Evolutionary conservation across 2,797 vertebrate species (phyloP).

Genomic region (Pipistrellus kuhlii): DNA sequence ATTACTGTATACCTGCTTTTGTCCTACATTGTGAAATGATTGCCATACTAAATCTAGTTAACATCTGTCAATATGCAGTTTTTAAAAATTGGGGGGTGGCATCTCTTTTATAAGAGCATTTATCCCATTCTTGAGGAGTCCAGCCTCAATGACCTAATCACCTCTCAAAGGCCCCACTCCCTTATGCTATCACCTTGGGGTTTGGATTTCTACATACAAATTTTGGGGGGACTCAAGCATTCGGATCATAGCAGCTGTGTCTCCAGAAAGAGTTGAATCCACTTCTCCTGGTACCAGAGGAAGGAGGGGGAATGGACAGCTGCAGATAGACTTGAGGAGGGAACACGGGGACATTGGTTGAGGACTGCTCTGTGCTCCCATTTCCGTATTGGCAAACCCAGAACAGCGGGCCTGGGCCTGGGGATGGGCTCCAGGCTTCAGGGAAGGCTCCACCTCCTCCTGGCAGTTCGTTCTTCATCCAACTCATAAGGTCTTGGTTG

Average conservation of each 20-base stretch:
- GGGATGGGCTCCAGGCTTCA: background rate
- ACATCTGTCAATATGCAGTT: background rate
- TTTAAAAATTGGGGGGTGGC: background rate
- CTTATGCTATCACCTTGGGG: background rate
- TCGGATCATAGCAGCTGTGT: background rate
- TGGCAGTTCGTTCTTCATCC: background rate
- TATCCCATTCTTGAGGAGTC: background rate
- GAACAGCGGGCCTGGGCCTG: background rate
- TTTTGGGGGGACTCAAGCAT: background rate
- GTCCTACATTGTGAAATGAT: background rate
- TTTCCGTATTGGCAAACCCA: background rate
- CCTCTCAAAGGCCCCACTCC: background rate
- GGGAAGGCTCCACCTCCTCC: background rate
- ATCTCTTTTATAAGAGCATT: background rate
- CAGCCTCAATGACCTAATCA: background rate
- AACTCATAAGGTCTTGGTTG: background rate
- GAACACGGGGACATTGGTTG: background rate
- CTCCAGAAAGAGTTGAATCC: background rate
- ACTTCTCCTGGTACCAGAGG: background rate
- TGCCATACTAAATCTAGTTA: background rate
- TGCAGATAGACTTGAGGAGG: background rate
- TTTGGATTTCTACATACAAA: background rate
- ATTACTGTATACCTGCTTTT: background rate
- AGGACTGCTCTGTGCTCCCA: accelerated
- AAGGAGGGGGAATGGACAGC: background rate